Base-by-base conservation (phyloP, 1,140 invertebrate genomes). In the Danaus plexippus region DNA sequence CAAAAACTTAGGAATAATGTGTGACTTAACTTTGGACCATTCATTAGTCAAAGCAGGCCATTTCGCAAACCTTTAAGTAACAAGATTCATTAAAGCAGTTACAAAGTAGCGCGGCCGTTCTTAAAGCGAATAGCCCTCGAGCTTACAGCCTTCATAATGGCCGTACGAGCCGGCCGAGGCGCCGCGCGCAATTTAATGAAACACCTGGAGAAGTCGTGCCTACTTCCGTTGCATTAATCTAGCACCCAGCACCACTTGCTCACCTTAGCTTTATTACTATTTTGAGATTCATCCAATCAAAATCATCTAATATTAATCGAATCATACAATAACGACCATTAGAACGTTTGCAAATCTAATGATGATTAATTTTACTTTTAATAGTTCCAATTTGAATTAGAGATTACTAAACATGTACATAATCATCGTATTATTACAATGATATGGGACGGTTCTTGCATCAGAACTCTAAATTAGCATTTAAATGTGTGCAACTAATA, bases 41-140 rank as follows among this genome's bases (percentile, higher is more conserved):
- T 69, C 71, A 69, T 75, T 76, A 78, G 75, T 77, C 22, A 75
- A 85, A 85, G 76, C 80, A 73, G 78, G 80, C 75, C 84, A 86
- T 86, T 86, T 82, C 75, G 75, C 72, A 68, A 77, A 75, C 83
- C 78, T 82, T 83, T 85, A 86, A 86, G 80, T 83, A 86, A 85
- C 83, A 77, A 83, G 80, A 81, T 86, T 86, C 80, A 86, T 86
- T 86, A 86, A 80, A 78, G 75, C 72, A 66, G 75, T 86, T 83
- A 84, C 83, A 84, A 86, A 86, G 83, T 86, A 77, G 80, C 78
- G 75, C 79, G 64, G 77, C 74, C 82, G 80, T 86, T 84, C 83
- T 86, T 86, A 81, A 86, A 84, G 79, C 80, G 83, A 84, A 86
- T 84, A 75, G 80, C 80, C 76, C 80, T 86, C 77, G 72, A 86